A percentile compares a stretch with the other conserved stretches of the same genome.
Evolutionary conservation across 2,113 vertebrate species (phyloP).

Genomic region (Symphodus melops): DNA sequence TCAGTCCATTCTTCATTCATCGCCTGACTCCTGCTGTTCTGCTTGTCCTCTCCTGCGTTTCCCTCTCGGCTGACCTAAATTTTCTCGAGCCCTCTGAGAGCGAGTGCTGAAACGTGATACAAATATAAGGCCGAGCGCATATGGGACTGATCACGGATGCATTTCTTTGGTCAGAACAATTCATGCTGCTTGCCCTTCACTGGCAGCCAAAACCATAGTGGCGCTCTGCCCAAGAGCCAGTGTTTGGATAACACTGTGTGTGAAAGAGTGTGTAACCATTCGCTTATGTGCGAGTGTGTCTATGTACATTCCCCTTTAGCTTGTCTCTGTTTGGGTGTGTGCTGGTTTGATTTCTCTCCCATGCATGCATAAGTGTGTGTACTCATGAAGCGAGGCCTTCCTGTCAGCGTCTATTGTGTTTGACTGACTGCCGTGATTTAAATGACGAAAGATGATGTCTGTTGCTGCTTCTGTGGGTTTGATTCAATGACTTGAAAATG

Average conservation of each 20-base stretch:
- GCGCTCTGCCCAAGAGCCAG: slow-evolving; percentile 68
- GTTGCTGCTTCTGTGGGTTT: slow-evolving; percentile 31
- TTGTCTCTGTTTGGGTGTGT: slow-evolving; percentile 58
- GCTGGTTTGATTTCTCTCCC: slow-evolving; percentile 46
- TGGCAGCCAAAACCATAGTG: slow-evolving; percentile 79
- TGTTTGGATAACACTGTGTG: slow-evolving; percentile 72
- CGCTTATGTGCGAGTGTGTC: slow-evolving; percentile 19
- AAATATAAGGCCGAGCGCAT: slow-evolving; percentile 81
- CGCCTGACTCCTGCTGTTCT: slow-evolving; percentile 62
- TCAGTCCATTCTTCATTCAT: slow-evolving; percentile 72
- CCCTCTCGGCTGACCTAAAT: slow-evolving; percentile 72
- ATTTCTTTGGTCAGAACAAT: slow-evolving; percentile 83
- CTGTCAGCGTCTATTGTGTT: slow-evolving; percentile 44
- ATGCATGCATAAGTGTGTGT: slow-evolving; percentile 57
- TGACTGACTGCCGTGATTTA: slow-evolving; percentile 39
- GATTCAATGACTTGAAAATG: slow-evolving; percentile 22
- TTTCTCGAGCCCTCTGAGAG: slow-evolving; percentile 67
- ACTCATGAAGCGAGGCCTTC: slow-evolving; percentile 43
- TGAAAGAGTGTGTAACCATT: slow-evolving; percentile 21
- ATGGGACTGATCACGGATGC: slow-evolving; percentile 83
- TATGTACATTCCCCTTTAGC: slow-evolving; percentile 22
- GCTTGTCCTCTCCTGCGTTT: slow-evolving; percentile 65
- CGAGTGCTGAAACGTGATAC: slow-evolving; percentile 76
- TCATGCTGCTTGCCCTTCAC: slow-evolving; percentile 83
- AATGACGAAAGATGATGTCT: slow-evolving; percentile 38